These are phyloP conservation scores for Odontamblyopus rebecca DNA, from an alignment of 2,797 vertebrate species.

Conservation along the genomic window DNA sequence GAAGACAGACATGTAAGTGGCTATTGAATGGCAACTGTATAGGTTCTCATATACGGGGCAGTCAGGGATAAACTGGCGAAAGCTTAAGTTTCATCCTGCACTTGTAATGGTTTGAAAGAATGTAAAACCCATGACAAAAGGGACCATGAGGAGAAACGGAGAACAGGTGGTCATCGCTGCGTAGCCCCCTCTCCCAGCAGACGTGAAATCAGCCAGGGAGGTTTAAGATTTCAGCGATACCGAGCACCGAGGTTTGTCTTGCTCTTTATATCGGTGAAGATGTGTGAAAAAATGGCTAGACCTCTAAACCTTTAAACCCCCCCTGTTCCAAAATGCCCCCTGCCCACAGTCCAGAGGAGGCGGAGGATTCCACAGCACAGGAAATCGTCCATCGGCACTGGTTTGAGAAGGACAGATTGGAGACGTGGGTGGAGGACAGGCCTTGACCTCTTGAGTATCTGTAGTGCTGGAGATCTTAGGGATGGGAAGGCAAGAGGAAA, in stretches of 20 bases:
- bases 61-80: slow-evolving; percentile 65
- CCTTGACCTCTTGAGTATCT: slow-evolving; percentile 49
- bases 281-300: slow-evolving; percentile 73
- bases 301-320: slow-evolving; percentile 38
- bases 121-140: slow-evolving; percentile 70
- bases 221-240: slow-evolving; percentile 78
- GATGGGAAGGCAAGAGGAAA: slow-evolving; percentile 28
- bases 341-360: slow-evolving; percentile 44
- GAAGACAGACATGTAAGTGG: slow-evolving; percentile 56
- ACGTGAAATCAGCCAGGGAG: slow-evolving; percentile 69
- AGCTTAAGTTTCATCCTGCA: slow-evolving; percentile 67
- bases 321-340: slow-evolving; percentile 50
- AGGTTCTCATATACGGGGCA: slow-evolving; percentile 56
- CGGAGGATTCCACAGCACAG: slow-evolving; percentile 47
- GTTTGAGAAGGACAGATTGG: slow-evolving; percentile 55
- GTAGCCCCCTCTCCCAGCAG: slow-evolving; percentile 45
- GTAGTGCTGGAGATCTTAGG: slow-evolving; percentile 26
- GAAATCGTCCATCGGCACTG: slow-evolving; percentile 66
- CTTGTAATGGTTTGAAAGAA: slow-evolving; percentile 71
- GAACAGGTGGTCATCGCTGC: slow-evolving; percentile 79
- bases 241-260: slow-evolving; percentile 69
- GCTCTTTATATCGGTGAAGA: slow-evolving; percentile 70
- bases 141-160: slow-evolving; percentile 30
- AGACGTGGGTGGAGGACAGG: slow-evolving; percentile 46
- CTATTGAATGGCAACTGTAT: slow-evolving; percentile 58